Base-by-base conservation (phyloP, 2,113 vertebrate species). In the Heterochromis multidens region DNA sequence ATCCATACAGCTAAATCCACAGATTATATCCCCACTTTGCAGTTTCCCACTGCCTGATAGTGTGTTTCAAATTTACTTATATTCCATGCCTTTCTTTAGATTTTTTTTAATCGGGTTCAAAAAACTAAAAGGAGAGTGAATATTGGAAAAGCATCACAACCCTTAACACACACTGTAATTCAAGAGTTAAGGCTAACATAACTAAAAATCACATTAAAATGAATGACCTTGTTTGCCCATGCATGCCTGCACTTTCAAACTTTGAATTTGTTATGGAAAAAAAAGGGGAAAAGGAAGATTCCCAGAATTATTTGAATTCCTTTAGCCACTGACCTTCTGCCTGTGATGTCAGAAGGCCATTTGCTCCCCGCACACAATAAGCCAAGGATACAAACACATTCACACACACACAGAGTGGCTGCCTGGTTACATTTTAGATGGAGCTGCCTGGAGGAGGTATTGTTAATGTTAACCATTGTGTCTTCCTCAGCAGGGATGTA, bases 381-480 rank as follows among this genome's bases (percentile, higher is more conserved):
- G 63, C n/a, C 56, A 56, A 46, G 89, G 61, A 85, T 40, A 78
- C 81, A 80, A 70, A 84, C 83, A 70, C 84, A 83, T 29, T 37
- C 54, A 77, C 80, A 61, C 88, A 79, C 81, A 80, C 40, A 54
- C 27, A 74, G 1, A 74, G 11, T 35, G 81, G 14, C 63, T 40
- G 77, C 57, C 61, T 52, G 11, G 49, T 43, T 87, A 80, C 87
- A 94, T 84, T 87, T 84, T 74, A 87, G 87, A 88, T 87, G 82
- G 83, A 84, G 85, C 40, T 46, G 65, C 40, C 89, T 70, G 82
- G 87, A 86, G 56, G 80, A 83, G 80, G 84, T 54, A 91, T 95
- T 95, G 95, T 94, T 91, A 72, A 87, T 85, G 81, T 92, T 87
- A 88, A 93, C 90, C 85, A 95, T 95, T 96, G 96, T 96, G 85